Base-by-base conservation (phyloP, 2,797 vertebrate genomes). In the Centropyge bicolor region DNA sequence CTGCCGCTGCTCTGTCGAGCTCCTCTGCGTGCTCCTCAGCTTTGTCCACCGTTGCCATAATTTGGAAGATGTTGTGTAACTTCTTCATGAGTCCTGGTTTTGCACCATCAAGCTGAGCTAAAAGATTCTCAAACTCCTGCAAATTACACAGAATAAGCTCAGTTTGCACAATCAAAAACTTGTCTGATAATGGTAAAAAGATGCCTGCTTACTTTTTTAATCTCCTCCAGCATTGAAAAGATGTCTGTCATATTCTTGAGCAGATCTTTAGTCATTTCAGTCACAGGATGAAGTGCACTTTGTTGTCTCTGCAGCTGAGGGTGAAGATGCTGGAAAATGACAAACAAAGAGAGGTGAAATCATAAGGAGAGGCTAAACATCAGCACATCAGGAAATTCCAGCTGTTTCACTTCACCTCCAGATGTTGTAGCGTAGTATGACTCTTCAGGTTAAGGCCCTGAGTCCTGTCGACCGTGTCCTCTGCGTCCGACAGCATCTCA, bases 11-110 rank as follows among this genome's bases (percentile, higher is more conserved):
- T 54, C 92, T 89, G 82, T 90, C 88, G 66, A 97, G 87, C 73
- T 94, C 90, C 74, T 93, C 91, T 0, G 96, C 95, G 0, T 96
- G 95, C 10, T 95, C 89, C 78, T 97, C 97, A 6, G 96, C 96
- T 65, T 85, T 88, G 43, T 92, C 83, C 1, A 91, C 83, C 77
- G 95, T 95, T 79, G 90, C 80, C 20, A 81, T 77, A 0, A 90
- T 93, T 52, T 81, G 82, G 45, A 94, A 93, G 31, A 93, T 67
- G 38, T 90, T 86, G 65, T 88, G 85, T 22, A 96, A 89, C 89
- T 92, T 96, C 79, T 89, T 89, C n/a, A 76, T 91, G 57, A 98
- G 88, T 36, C 91, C 83, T 12, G 60, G 83, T 74, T 92, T 92
- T 66, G 91, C 96, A 46, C 94, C 95, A 67, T 97, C 95, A 80